Conservation (phyloP, 2,888 invertebrate genomes). For the Scaptomyza flava region DNA sequence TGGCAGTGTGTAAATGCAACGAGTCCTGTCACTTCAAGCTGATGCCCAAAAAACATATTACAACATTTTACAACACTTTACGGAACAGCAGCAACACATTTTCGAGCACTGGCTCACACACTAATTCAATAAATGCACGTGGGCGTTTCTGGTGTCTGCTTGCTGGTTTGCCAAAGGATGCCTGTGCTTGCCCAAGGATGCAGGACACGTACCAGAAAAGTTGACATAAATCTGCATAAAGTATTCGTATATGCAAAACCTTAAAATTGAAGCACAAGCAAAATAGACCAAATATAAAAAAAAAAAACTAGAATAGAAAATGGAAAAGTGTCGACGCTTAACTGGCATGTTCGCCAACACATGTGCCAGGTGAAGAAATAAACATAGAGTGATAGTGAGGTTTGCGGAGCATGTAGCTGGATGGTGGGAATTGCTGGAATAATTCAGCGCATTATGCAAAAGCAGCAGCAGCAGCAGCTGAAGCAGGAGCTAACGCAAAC, state of each 20-base stretch:
- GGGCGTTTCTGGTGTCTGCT: slow-evolving; percentile 16
- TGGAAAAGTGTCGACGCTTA: slow-evolving; percentile 58
- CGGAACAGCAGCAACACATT: not conserved
- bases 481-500: slow-evolving; percentile 11
- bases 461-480: slow-evolving; percentile 11
- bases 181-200: slow-evolving; percentile 30
- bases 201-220: slow-evolving; percentile 69
- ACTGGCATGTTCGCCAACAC: slow-evolving; percentile 67
- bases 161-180: not conserved
- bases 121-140: slow-evolving; percentile 78
- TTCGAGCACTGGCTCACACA: slow-evolving; percentile 27
- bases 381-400: not conserved
- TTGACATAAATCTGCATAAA: slow-evolving; percentile 80
- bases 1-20: not conserved
- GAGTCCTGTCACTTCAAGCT: slow-evolving; percentile 55
- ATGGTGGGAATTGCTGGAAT: slow-evolving; percentile 22
- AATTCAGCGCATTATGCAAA: slow-evolving; percentile 58
- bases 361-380: slow-evolving; percentile 43
- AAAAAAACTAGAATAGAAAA: slow-evolving; percentile 16
- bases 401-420: too few species aligned
- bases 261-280: slow-evolving; percentile 45
- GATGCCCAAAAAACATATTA: slow-evolving; percentile 57
- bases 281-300: slow-evolving; percentile 11
- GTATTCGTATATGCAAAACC: slow-evolving; percentile 77
- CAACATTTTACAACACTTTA: slow-evolving; percentile 57